These are phyloP conservation scores for Lithobates pipiens DNA, from an alignment of 2,797 vertebrate species.

Conservation along the genomic window DNA sequence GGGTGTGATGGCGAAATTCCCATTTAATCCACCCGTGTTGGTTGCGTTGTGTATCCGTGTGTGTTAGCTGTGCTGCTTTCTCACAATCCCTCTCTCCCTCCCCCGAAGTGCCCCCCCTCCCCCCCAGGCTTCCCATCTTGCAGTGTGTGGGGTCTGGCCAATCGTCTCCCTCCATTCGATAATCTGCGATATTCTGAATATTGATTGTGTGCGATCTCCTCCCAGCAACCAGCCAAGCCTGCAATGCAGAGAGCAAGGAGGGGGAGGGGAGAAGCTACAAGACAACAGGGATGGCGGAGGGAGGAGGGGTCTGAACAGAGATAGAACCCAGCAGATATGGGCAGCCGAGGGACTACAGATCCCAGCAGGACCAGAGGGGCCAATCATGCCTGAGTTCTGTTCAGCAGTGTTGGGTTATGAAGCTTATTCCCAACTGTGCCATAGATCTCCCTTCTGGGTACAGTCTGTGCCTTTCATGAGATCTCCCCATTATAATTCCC, in stretches of 20 bases:
- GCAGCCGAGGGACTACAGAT: neutral
- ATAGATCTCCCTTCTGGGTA: too few species aligned
- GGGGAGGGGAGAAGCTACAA: slow-evolving; percentile 11
- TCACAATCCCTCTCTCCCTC: neutral
- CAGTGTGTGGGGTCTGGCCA: neutral
- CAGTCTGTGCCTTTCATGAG: too few species aligned
- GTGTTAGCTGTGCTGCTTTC: too few species aligned
- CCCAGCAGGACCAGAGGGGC: neutral
- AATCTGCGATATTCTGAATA: slow-evolving; percentile 14
- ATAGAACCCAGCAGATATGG: too few species aligned
- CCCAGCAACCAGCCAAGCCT: slow-evolving; percentile 34
- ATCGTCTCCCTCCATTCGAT: neutral
- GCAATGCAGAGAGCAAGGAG: slow-evolving; percentile 24
- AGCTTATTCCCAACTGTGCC: too few species aligned
- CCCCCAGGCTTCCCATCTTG: too few species aligned
- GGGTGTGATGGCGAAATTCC: too few species aligned
- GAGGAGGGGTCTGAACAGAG: neutral
- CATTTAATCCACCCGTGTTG: too few species aligned
- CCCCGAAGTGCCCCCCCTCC: too few species aligned
- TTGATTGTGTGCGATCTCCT: slow-evolving; percentile 5
- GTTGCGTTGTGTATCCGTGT: too few species aligned
- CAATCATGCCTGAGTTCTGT: neutral
- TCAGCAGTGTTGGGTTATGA: neutral
- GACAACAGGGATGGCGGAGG: neutral
- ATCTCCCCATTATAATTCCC: too few species aligned